Evolutionary conservation across 2,888 invertebrate genomes (phyloP).

Genomic region (Stratiomys singularior): DNA sequence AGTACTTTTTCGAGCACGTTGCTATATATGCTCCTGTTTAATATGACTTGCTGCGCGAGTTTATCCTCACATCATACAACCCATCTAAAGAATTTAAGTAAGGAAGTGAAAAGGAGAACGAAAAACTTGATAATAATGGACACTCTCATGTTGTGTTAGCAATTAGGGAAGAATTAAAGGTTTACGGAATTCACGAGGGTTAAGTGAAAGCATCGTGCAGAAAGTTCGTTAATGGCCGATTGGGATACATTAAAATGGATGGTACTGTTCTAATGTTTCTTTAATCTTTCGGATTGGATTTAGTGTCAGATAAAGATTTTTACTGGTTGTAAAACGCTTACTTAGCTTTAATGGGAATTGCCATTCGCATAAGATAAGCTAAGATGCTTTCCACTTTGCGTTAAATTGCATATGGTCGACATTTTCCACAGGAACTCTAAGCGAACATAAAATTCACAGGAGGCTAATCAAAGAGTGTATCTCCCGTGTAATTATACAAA

Average conservation of each 20-base stretch:
- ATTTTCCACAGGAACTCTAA: too few relatives aligned
- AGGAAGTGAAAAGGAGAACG: background rate
- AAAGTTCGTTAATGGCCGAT: constrained; percentile 9
- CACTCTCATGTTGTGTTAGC: constrained; percentile 8
- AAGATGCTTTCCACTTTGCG: too few relatives aligned
- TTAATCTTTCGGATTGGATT: constrained; percentile 22
- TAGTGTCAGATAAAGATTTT: background rate
- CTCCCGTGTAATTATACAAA: too few relatives aligned
- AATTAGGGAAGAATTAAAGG: constrained; percentile 30
- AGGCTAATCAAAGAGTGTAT: too few relatives aligned
- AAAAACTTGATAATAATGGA: constrained; percentile 22
- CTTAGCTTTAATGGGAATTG: constrained; percentile 6
- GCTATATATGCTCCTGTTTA: background rate
- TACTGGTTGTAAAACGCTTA: constrained; percentile 11
- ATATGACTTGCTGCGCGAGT: background rate
- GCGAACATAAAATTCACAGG: too few relatives aligned
- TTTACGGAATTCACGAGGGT: constrained; percentile 12
- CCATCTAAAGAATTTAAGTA: background rate
- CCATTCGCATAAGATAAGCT: too few relatives aligned
- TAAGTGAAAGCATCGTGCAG: background rate
- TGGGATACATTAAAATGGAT: background rate
- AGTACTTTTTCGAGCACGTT: background rate
- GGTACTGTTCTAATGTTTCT: constrained; percentile 3
- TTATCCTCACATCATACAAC: background rate
- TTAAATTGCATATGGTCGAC: too few relatives aligned